These are phyloP conservation scores for Ceriagrion tenellum DNA, from an alignment of 2,888 invertebrate species.

Conservation along the genomic window DNA sequence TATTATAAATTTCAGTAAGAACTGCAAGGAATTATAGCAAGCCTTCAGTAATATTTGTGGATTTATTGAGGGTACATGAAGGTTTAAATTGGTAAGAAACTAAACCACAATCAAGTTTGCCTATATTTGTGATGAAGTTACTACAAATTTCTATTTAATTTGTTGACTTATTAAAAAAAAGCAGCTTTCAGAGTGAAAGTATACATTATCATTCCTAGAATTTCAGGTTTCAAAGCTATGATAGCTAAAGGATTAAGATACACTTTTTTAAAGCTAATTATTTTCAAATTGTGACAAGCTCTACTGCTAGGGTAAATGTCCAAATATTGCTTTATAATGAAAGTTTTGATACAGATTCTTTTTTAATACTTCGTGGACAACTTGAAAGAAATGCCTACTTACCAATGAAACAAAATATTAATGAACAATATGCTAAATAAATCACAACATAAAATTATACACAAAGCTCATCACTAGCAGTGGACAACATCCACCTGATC, in stretches of 20 bases:
- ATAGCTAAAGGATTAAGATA: constrained; percentile 12
- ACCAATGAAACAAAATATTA: background rate
- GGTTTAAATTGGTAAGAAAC: constrained; percentile 5
- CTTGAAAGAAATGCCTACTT: background rate
- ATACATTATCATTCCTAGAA: constrained; percentile 48
- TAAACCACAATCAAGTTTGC: constrained; percentile 28
- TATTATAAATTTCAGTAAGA: constrained; percentile 1
- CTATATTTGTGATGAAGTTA: constrained; percentile 22
- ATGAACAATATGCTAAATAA: background rate
- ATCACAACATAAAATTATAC: background rate
- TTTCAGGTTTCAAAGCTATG: constrained; percentile 14
- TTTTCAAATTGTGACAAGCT: constrained; percentile 28
- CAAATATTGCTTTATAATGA: background rate
- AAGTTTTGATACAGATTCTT: constrained; percentile 42
- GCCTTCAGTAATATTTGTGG: constrained; percentile 12
- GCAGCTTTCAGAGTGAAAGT: constrained; percentile 37
- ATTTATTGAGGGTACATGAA: background rate
- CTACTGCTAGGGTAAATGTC: background rate
- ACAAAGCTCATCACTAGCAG: background rate
- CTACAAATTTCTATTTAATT: constrained; percentile 1
- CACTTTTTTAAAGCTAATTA: constrained; percentile 16
- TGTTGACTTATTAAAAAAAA: constrained; percentile 2
- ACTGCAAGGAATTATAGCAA: background rate
- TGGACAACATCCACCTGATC: background rate
- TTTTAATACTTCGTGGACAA: background rate